Conservation (phyloP, 1,140 invertebrate species). For the Arion vulgaris region DNA sequence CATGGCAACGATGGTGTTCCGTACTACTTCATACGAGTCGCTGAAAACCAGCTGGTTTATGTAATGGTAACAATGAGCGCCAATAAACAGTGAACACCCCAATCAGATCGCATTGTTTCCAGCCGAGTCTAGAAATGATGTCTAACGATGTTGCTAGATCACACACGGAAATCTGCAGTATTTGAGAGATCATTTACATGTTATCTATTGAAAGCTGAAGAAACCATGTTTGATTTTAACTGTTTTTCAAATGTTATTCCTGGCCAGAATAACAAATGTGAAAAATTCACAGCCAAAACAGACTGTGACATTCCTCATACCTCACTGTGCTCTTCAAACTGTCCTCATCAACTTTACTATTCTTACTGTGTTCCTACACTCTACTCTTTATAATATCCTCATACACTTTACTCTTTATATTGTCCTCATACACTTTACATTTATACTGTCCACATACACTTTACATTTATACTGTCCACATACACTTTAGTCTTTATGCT, state of each 20-base stretch:
- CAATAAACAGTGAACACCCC: conserved; percentile 1
- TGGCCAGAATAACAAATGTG: background rate
- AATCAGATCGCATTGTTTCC: conserved; percentile 13
- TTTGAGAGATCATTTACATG: background rate
- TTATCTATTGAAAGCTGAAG: background rate
- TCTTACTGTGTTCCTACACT: too few species aligned
- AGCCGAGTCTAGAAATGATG: background rate
- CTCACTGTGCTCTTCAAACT: too few species aligned
- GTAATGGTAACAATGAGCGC: conserved; percentile 10
- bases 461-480: too few species aligned
- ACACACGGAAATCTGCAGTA: background rate
- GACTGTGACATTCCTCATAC: too few species aligned
- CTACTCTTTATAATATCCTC: too few species aligned
- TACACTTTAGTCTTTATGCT: too few species aligned
- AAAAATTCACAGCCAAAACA: too few species aligned
- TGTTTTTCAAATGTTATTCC: background rate
- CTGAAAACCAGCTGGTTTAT: conserved; percentile 16
- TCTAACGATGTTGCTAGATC: background rate
- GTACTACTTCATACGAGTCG: background rate
- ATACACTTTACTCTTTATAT: too few species aligned
- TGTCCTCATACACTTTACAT: too few species aligned
- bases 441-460: too few species aligned
- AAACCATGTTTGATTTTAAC: background rate
- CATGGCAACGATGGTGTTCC: background rate
- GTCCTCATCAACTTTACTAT: too few species aligned